Evolutionary conservation across 2,888 invertebrate species (phyloP).

Genomic region (Drosophila neutralis): DNA sequence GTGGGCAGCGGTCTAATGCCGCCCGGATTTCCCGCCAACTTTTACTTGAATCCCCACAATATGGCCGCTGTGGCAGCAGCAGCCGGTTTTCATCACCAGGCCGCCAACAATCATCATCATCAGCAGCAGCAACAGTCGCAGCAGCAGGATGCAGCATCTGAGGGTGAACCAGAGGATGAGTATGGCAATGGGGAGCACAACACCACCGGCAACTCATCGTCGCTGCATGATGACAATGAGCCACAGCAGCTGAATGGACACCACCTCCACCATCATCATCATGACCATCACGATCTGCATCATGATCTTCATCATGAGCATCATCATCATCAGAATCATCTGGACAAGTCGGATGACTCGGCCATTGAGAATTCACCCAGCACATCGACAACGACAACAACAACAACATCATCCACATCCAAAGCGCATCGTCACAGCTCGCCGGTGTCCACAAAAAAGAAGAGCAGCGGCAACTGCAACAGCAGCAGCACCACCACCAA

Average conservation of each 20-base stretch:
- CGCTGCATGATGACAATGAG: slow-evolving; percentile 67
- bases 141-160: slow-evolving; percentile 68
- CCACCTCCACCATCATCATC: slow-evolving; percentile 51
- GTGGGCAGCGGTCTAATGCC: slow-evolving; percentile 71
- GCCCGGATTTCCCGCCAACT: slow-evolving; percentile 72
- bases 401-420: slow-evolving; percentile 35
- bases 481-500: slow-evolving; percentile 34
- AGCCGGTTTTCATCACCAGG: slow-evolving; percentile 63
- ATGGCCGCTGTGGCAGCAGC: slow-evolving; percentile 70
- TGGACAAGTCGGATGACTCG: slow-evolving; percentile 82
- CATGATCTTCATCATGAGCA: slow-evolving; percentile 39
- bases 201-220: slow-evolving; percentile 70
- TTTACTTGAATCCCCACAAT: slow-evolving; percentile 78
- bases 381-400: slow-evolving; percentile 77
- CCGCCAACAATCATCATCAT: slow-evolving; percentile 44
- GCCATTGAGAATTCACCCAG: slow-evolving; percentile 82
- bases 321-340: slow-evolving; percentile 56
- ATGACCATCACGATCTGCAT: slow-evolving; percentile 32
- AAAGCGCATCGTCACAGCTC: slow-evolving; percentile 65
- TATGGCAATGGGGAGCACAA: slow-evolving; percentile 71
- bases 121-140: slow-evolving; percentile 39
- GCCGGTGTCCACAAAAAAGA: slow-evolving; percentile 81
- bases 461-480: slow-evolving; percentile 45
- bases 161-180: slow-evolving; percentile 74
- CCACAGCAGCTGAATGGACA: slow-evolving; percentile 73